Evolutionary conservation across 2,113 vertebrate species (phyloP).

Genomic region (Periophthalmodon schlosseri): DNA sequence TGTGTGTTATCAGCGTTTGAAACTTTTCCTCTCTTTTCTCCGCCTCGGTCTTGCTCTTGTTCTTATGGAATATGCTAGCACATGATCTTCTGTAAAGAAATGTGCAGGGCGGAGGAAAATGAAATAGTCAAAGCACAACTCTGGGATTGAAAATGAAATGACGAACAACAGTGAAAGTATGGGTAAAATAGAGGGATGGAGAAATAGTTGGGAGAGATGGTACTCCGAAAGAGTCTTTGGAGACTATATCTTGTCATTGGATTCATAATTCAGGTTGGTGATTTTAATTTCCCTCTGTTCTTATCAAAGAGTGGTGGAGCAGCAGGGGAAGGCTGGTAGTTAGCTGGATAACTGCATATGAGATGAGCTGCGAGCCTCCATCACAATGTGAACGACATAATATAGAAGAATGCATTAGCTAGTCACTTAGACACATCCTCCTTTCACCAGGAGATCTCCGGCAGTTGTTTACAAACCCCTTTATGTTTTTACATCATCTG

Average conservation of each 20-base stretch:
- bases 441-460: conserved; percentile 53
- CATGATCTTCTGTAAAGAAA: conserved; percentile 58
- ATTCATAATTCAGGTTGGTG: conserved; percentile 84
- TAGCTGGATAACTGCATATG: conserved; percentile 78
- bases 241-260: conserved; percentile 78
- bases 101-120: conserved; percentile 29
- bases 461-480: conserved; percentile 66
- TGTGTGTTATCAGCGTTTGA: conserved; percentile 81
- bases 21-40: conserved; percentile 67
- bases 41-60: conserved; percentile 45
- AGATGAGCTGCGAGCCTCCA: conserved; percentile 71
- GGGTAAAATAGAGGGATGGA: conserved; percentile 25
- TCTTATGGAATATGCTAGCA: conserved; percentile 75
- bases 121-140: conserved; percentile 46
- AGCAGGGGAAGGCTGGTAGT: conserved; percentile 73
- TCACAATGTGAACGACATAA: conserved; percentile 71
- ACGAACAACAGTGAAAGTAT: conserved; percentile 55
- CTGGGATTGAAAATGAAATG: conserved; percentile 48
- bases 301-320: conserved; percentile 76
- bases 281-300: conserved; percentile 87
- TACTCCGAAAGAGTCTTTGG: conserved; percentile 60
- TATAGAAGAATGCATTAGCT: conserved; percentile 60
- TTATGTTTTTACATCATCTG: conserved; percentile 41
- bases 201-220: conserved; percentile 43
- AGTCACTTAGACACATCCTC: conserved; percentile 45